Evolutionary conservation across 2,113 vertebrate genomes (phyloP).

Genomic region (Oophaga pumilio): DNA sequence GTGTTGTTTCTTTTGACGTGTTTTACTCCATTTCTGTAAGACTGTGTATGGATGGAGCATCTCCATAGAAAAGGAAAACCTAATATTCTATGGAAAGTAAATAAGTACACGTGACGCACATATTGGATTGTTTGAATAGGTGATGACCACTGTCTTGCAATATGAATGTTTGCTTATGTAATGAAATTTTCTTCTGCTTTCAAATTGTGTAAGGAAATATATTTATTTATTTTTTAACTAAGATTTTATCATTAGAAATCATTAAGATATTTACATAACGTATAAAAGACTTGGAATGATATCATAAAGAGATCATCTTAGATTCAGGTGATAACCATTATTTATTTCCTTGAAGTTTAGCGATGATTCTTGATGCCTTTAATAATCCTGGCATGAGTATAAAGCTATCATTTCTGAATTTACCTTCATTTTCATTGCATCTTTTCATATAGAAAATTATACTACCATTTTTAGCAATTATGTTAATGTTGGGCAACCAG

Average conservation of each 20-base stretch:
- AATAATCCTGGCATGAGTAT: background rate
- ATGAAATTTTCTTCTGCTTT: background rate
- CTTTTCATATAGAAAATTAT: background rate
- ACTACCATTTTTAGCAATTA: background rate
- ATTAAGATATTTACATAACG: background rate
- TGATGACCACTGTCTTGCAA: background rate
- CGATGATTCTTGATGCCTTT: background rate
- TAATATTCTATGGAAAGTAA: background rate
- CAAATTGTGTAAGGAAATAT: background rate
- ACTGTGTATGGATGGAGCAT: too few relatives aligned
- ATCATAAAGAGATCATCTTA: background rate
- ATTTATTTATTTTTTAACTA: background rate
- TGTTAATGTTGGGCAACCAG: background rate
- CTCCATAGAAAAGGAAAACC: background rate
- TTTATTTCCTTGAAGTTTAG: background rate
- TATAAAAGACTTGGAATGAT: slow-evolving; percentile 4
- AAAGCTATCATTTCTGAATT: background rate
- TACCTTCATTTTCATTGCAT: background rate
- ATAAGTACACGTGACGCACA: background rate
- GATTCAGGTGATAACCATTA: background rate
- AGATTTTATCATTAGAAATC: background rate
- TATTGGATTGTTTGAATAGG: background rate
- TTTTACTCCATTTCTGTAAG: too few relatives aligned
- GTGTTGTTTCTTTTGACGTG: too few relatives aligned
- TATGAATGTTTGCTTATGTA: background rate